Percentiles rank a stretch among this genome's conserved stretches.
Evolutionary conservation across 2,113 vertebrate genomes (phyloP).

Genomic region (Corapipo altera): DNA sequence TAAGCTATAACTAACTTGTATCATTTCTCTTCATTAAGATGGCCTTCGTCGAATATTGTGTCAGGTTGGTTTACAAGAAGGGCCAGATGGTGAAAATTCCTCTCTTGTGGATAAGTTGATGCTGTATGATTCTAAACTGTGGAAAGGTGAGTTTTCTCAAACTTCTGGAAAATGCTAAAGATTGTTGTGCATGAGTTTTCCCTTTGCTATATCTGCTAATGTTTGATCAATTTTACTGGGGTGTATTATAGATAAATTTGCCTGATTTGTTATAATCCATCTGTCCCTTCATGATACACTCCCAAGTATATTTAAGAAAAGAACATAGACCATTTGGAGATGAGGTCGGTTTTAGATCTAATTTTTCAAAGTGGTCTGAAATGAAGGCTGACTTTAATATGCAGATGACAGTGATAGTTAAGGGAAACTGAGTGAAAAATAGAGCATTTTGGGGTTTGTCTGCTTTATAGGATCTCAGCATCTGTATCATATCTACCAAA

Average conservation of each 20-base stretch:
- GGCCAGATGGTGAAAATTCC: conserved; percentile 87
- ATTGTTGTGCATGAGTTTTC: neutral
- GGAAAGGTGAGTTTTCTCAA: conserved; percentile 86
- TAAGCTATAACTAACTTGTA: neutral
- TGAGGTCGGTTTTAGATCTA: neutral
- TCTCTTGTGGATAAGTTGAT: conserved; percentile 92
- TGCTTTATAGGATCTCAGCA: neutral
- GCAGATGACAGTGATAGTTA: neutral
- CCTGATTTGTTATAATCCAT: neutral
- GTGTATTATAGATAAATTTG: neutral
- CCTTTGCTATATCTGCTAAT: neutral
- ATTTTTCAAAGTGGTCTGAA: neutral
- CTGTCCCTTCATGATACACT: neutral
- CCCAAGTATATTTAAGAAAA: neutral
- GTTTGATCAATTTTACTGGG: neutral
- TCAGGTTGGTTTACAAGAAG: conserved; percentile 90
- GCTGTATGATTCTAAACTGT: conserved; percentile 95
- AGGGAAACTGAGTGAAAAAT: neutral
- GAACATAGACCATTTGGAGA: neutral
- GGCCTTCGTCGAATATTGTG: conserved; percentile 91
- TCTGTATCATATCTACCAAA: neutral
- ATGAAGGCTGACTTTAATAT: neutral
- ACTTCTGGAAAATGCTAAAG: neutral
- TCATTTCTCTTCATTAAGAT: conserved; percentile 71
- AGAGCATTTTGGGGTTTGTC: neutral